Conservation (phyloP, 37 sponge, comb jelly and placozoan genomes). For the Cladorhizidae sp. region DNA sequence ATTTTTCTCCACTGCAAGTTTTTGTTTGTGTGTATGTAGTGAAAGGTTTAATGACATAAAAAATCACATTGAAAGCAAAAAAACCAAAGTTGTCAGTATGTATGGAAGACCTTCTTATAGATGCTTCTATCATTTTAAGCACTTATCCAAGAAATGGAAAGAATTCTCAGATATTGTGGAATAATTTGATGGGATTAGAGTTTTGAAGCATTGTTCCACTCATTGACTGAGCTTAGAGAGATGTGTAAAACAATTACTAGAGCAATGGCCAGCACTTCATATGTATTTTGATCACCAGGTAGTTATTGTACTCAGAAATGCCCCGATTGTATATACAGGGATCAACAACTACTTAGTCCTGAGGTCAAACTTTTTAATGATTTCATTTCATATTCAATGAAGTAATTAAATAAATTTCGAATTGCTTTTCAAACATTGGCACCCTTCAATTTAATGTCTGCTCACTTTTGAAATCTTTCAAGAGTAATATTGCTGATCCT, state of each 20-base stretch:
- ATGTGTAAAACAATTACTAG: too few relatives aligned
- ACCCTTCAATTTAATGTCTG: conserved; percentile 18
- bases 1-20: too few relatives aligned
- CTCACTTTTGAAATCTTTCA: neutral
- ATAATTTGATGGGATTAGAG: conserved; percentile 30
- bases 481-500: conserved; percentile 30
- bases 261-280: conserved; percentile 50
- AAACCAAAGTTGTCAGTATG: conserved; percentile 26
- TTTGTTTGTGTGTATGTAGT: too few relatives aligned
- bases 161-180: conserved; percentile 22
- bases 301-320: neutral
- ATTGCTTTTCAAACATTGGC: conserved; percentile 9
- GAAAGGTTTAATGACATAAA: too few relatives aligned
- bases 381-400: too few relatives aligned
- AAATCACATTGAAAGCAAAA: too few relatives aligned
- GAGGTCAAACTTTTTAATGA: neutral
- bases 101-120: conserved; percentile 30
- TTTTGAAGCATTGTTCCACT: conserved; percentile 25
- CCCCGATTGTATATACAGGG: neutral
- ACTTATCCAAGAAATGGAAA: conserved; percentile 15
- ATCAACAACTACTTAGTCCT: neutral
- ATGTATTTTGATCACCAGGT: conserved; percentile 35
- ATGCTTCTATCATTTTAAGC: too few relatives aligned
- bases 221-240: conserved; percentile 48
- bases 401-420: conserved; percentile 9